These are phyloP conservation scores for Musca vetustissima DNA, from an alignment of 1,140 invertebrate species.

Conservation along the genomic window DNA sequence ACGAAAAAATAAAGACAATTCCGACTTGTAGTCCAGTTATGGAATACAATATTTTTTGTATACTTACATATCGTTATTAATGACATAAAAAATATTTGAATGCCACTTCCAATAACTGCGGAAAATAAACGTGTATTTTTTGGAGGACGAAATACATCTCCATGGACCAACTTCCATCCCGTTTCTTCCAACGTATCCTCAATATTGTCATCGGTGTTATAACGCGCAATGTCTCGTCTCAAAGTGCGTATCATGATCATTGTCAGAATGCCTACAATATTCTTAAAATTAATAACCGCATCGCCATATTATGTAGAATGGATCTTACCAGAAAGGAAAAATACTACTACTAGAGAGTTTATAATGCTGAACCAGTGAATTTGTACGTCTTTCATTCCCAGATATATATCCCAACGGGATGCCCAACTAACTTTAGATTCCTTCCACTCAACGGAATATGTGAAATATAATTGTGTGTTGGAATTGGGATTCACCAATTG, in stretches of 20 bases:
- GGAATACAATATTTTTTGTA: not conserved
- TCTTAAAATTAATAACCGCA: not conserved
- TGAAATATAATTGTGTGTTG: conserved; percentile 80
- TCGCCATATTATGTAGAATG: not conserved
- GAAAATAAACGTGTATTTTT: conserved; percentile 85
- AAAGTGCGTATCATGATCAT: conserved; percentile 98
- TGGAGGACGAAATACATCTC: conserved; percentile 93
- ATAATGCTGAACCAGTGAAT: conserved; percentile 99
- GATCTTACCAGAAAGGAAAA: conserved; percentile 86
- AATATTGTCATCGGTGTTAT: conserved; percentile 82
- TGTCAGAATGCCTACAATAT: conserved; percentile 79
- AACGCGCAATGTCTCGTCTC: conserved; percentile 89
- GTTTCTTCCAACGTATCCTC: conserved; percentile 96
- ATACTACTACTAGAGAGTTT: conserved; percentile 95
- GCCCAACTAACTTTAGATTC: conserved; percentile 91
- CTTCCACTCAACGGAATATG: conserved; percentile 94
- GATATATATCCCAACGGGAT: conserved; percentile 95
- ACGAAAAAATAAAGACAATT: too few relatives aligned
- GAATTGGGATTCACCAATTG: conserved; percentile 72
- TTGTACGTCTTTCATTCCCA: conserved; percentile 95
- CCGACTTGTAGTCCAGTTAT: too few relatives aligned
- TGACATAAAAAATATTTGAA: conserved; percentile 95
- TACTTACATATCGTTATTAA: conserved; percentile 90
- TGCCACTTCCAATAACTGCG: conserved; percentile 91
- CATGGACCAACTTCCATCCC: conserved; percentile 97